A percentile compares a stretch with the other conserved stretches of the same genome.
Evolutionary conservation across 1,140 invertebrate genomes (phyloP).

Genomic region (Drosophila melanogaster): Release_6_plus_ISO1_MT NT_033779.5:2884501-2885000

Average conservation of each 20-base stretch:
- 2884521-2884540: slow-evolving; percentile 26
- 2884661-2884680: slow-evolving; percentile 17
- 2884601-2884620: slow-evolving; percentile 1
- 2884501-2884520: slow-evolving; percentile 41
- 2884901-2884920: background rate
- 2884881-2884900: slow-evolving; percentile 17
- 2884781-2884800: slow-evolving; percentile 6
- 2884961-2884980: slow-evolving; percentile 35
- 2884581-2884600: slow-evolving; percentile 39
- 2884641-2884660: slow-evolving; percentile 13
- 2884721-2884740: slow-evolving; percentile 19
- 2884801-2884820: slow-evolving; percentile 31
- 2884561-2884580: background rate
- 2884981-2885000: slow-evolving; percentile 71
- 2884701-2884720: background rate
- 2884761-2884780: slow-evolving; percentile 10
- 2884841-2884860: slow-evolving; percentile 17
- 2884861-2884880: slow-evolving; percentile 55
- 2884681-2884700: background rate
- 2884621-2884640: slow-evolving; percentile 3
- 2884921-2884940: slow-evolving; percentile 33
- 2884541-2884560: slow-evolving; percentile 28
- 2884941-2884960: slow-evolving; percentile 20
- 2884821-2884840: slow-evolving; percentile 15
- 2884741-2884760: slow-evolving; percentile 8